Evolutionary conservation across 2,113 vertebrate genomes (phyloP), one percentile per base, ranked within the genome.

Genomic region (Scartelaos histophorus): DNA sequence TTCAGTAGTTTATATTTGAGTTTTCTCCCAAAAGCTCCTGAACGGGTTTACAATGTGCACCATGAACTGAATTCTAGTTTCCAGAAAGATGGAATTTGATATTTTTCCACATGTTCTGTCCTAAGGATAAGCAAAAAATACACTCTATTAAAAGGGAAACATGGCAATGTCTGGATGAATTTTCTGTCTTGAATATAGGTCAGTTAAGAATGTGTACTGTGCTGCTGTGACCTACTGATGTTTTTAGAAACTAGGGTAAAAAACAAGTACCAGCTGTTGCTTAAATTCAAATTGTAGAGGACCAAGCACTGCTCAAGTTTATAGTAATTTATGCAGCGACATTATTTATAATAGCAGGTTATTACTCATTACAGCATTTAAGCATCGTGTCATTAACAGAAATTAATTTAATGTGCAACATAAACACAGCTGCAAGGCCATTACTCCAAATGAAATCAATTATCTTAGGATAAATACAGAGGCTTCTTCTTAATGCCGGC

Each of bases 301-400:
- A 24, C 12, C 54, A 43, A 43, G 38, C 38, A 24, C 9, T 5
- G 54, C 56, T 25, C 22, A 13, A 58, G 21, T 58, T 58, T 61
- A 25, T 34, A 2, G 25, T 61, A 34, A 61, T 61, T 61, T 61
- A 29, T 61, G 24, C 15, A 17, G 13, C 9, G 25, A 61, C 15
- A 61, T 29, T 61, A 17, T 61, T 34, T 61, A 34, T 61, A 61
- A 61, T 61, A 34, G 58, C 15, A 17, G 25, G 13, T 29, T 34
- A 61, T 34, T 61, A 61, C 25, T 43, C 29, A 64, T 64, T 64
- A 64, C 34, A 29, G 25, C 58, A 24, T 61, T 61, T 34, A 61
- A 61, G 25, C 58, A 34, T 58, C 22, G 10, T 25, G 22, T 58
- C 22, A 25, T 24, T 58, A 58, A 58, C 22, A 58, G 56, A 58